Evolutionary conservation across 2,888 invertebrate genomes (phyloP), one percentile per base, ranked within the genome.

Genomic region (Proisotoma minuta): DNA sequence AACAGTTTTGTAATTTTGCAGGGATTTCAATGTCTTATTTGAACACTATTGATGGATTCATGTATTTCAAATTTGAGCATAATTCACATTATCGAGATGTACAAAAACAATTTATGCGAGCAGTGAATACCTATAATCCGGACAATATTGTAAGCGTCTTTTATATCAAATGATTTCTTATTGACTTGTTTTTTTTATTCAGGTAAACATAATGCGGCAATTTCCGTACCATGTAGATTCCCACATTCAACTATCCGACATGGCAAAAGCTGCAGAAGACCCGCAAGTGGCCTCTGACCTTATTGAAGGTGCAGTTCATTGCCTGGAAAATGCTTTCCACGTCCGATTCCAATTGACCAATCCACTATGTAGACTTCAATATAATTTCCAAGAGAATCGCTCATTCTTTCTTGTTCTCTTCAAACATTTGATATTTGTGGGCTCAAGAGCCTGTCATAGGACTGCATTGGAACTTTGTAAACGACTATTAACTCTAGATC

Each of bases 391-490:
- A 76, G 91, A 91, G 77, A 93, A 93, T 79, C 84, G 87, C 84
- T 83, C 88, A 3, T 82, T 93, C 67, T 92, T 85, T 76, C 83
- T 92, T 60, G 85, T 89, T 0, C 78, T 93, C 24, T 91, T 91
- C 77, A 88, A 88, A 75, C 90, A 91, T 77, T 80, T 91, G 65
- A 81, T 83, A 60, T 88, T 87, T 76, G 83, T 91, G 59, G 88
- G 89, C 27, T 86, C 86, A 64, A 81, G 88, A 67, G 89, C 91
- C 3, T 91, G 91, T 77, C 86, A 87, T 75, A 82, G 91, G 67
- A 92, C 93, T 1, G 88, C 92, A n/a, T 80, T 93, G 70, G 92
- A 94, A 78, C 84, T 91, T 71, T 87, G 88, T 76, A 93, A 93
- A 78, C 78, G 92, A 49, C 79, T 93, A n/a, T 79, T 91, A 59